Base-by-base conservation (phyloP, 2,113 vertebrate species). In the Amphiprion ocellaris region DNA sequence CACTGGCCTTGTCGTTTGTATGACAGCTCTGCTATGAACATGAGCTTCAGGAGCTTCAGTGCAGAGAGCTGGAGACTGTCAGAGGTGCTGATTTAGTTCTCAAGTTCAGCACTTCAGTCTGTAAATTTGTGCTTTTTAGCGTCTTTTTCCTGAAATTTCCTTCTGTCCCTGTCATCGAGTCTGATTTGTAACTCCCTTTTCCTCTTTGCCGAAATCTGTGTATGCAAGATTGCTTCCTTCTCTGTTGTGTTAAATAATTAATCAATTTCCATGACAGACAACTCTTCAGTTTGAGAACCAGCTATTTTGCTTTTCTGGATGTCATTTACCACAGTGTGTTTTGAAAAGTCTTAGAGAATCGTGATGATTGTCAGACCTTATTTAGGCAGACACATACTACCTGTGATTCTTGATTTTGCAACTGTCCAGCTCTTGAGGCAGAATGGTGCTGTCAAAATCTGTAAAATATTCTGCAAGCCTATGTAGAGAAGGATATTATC, bases 181-280 rank as follows among this genome's bases (percentile, higher is more conserved):
- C 69, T 83, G 71, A 79, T 69, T 73, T 74, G 21, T 23, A 47
- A 37, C 62, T 37, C 17, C 23, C 10, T 26, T 71, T 76, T 39
- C 55, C 33, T 61, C 21, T 69, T 60, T 37, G 17, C 14, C 66
- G 52, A 54, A 50, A 14, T 15, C 5, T 26, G 14, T 62, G 46
- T 10, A 19, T 23, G 8, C 10, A 33, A 68, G 4, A 62, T 44
- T 61, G 37, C 67, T 70, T 67, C n/a, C 72, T 39, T 69, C 44
- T 19, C 19, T 33, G 33, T 10, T 0, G 11, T 8, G 1, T 26
- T 70, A 33, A 63, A 77, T 78, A 64, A 76, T 71, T 74, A 5
- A 72, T 16, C 28, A 21, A 37, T 65, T 74, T 75, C 66, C 44
- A 46, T 58, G 67, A 65, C 70, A 37, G 64, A 74, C 37, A 37